Evolutionary conservation across 2,113 vertebrate species (phyloP).

Genomic region (Pseudopipra pipra): DNA sequence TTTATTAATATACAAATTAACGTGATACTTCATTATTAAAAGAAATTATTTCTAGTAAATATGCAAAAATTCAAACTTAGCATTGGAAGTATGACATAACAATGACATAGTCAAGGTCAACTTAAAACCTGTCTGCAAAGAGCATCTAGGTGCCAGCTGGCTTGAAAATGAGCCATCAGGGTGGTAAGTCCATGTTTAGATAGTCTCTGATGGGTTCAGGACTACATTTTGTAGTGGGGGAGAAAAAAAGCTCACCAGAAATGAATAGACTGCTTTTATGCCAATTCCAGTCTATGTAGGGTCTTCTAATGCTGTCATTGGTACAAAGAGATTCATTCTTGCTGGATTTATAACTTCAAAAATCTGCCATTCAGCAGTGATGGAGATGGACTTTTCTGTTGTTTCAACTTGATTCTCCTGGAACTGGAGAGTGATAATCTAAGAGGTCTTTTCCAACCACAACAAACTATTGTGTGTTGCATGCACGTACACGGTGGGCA

Average conservation of each 20-base stretch:
- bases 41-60: background rate
- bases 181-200: background rate
- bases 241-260: background rate
- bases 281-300: fast-evolving
- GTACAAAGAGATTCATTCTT: background rate
- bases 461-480: background rate
- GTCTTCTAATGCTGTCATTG: background rate
- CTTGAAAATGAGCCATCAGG: background rate
- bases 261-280: background rate
- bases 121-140: background rate
- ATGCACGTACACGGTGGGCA: fast-evolving
- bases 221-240: background rate
- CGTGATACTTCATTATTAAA: background rate
- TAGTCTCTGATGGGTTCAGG: background rate
- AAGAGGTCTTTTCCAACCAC: background rate
- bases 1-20: background rate
- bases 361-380: background rate
- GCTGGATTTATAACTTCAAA: background rate
- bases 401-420: background rate
- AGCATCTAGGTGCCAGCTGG: background rate
- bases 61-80: background rate
- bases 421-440: background rate
- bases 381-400: background rate
- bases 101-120: background rate
- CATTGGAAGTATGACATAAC: background rate